Percentiles rank a stretch among this genome's conserved stretches.
These are phyloP conservation scores for Globia sparganii DNA, from an alignment of 2,888 invertebrate genomes.

Conservation along the genomic window DNA sequence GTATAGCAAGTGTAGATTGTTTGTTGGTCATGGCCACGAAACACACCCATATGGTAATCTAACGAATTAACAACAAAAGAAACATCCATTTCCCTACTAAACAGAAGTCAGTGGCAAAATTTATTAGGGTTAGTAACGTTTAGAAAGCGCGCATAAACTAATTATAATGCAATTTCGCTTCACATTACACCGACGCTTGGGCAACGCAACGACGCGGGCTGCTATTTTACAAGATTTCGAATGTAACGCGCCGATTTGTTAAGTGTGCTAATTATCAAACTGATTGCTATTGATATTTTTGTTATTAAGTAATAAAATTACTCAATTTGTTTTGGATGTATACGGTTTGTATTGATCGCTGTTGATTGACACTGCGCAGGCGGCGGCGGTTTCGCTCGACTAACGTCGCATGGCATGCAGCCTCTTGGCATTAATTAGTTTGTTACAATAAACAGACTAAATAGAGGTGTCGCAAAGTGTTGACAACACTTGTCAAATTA, in stretches of 20 bases:
- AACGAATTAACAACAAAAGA: constrained; percentile 42
- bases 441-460: background rate
- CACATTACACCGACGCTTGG: constrained; percentile 71
- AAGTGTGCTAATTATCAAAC: constrained; percentile 64
- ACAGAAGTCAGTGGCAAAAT: constrained; percentile 57
- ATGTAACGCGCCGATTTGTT: constrained; percentile 59
- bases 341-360: background rate
- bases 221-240: constrained; percentile 67
- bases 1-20: background rate
- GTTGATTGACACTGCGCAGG: background rate
- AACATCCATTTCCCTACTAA: constrained; percentile 53
- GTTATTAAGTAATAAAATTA: constrained; percentile 33
- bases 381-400: background rate
- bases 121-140: constrained; percentile 71
- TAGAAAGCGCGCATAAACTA: constrained; percentile 80
- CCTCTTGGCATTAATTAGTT: background rate
- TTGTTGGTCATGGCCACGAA: constrained; percentile 1
- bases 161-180: constrained; percentile 77
- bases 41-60: constrained; percentile 18
- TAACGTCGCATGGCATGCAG: no score
- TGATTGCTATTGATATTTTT: constrained; percentile 55
- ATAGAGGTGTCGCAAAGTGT: background rate
- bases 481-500: background rate
- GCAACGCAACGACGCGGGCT: constrained; percentile 69
- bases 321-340: constrained; percentile 9